Evolutionary conservation across 2,797 vertebrate species (phyloP).

Genomic region (Acestrorhynchus altus): DNA sequence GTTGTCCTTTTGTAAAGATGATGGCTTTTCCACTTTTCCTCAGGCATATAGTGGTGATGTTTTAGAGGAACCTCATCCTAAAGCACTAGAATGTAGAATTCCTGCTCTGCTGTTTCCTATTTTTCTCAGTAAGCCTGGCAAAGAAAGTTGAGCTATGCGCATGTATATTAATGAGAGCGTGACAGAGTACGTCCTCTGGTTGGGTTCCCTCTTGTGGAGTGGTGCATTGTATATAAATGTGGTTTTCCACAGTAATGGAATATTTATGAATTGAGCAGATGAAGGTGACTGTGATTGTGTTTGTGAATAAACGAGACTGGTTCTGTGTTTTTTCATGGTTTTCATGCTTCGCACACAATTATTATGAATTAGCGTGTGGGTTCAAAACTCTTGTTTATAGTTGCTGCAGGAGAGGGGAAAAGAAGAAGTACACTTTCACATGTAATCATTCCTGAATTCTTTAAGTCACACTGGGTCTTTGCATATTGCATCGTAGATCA

Average conservation of each 20-base stretch:
- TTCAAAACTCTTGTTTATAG: not conserved
- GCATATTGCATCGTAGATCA: too few relatives aligned
- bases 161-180: conserved; percentile 23
- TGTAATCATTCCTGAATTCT: too few relatives aligned
- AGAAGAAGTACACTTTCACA: not conserved
- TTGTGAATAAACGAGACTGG: conserved; percentile 13
- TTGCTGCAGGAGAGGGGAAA: not conserved
- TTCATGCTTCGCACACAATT: not conserved
- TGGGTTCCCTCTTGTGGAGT: conserved; percentile 1
- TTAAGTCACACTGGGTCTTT: too few relatives aligned
- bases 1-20: not conserved
- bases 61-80: not conserved
- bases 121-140: not conserved
- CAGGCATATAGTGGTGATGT: not conserved
- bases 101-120: not conserved
- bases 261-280: conserved; percentile 19
- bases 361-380: not conserved
- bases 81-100: not conserved
- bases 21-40: not conserved
- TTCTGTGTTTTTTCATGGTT: not conserved
- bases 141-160: not conserved
- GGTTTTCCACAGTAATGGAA: conserved; percentile 25
- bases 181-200: conserved; percentile 5
- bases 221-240: conserved; percentile 13
- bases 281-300: conserved; percentile 26